Percentiles rank a stretch among this genome's conserved stretches.
These are phyloP conservation scores for Caenorhabditis angaria DNA, from an alignment of 2,888 invertebrate species.

Conservation along the genomic window DNA sequence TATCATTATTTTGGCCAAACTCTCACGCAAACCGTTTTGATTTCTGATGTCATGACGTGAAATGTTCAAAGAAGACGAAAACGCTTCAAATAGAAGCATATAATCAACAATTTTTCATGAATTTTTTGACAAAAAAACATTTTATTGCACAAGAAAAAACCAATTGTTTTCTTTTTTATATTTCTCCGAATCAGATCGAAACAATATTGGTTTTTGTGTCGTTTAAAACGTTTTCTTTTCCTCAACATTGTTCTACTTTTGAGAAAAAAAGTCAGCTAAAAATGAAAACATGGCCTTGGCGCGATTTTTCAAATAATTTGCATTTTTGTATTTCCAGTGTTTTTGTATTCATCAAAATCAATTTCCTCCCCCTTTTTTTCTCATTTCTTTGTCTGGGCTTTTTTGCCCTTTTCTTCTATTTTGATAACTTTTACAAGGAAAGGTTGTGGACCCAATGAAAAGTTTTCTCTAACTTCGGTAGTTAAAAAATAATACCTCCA, in stretches of 20 bases:
- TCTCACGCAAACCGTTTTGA: too few relatives aligned
- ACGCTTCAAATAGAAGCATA: background rate
- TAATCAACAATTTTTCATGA: background rate
- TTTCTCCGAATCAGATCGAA: too few relatives aligned
- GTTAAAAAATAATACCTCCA: too few relatives aligned
- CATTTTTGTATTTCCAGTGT: background rate
- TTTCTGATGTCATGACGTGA: background rate
- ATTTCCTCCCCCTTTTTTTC: background rate
- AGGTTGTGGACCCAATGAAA: too few relatives aligned
- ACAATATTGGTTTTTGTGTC: background rate
- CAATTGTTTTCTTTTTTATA: background rate
- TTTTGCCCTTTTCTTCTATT: background rate
- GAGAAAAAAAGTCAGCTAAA: too few relatives aligned
- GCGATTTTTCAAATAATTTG: background rate
- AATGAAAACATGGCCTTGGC: background rate
- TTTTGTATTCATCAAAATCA: background rate
- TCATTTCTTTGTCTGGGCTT: background rate
- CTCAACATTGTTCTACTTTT: background rate
- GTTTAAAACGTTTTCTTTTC: background rate
- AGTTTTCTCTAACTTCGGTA: too few relatives aligned
- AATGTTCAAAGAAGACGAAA: background rate
- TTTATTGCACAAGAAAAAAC: background rate
- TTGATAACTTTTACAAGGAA: too few relatives aligned
- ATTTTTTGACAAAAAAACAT: background rate
- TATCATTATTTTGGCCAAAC: too few relatives aligned